Conservation (phyloP, 2,888 invertebrate genomes). For the Drepana falcataria region DNA sequence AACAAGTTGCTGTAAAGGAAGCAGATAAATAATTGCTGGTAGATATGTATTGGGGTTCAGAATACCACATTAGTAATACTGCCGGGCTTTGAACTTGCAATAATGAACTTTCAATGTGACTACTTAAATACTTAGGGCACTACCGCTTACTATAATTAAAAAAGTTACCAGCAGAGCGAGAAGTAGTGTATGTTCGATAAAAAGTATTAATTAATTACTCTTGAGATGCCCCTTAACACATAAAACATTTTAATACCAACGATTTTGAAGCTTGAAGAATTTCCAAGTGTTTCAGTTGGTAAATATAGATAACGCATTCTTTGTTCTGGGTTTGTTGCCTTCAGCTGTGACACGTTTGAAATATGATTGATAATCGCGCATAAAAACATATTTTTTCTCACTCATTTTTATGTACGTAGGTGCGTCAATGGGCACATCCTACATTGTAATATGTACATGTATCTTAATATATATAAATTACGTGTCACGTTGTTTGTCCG, state of each 20-base stretch:
- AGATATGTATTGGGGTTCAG: no score
- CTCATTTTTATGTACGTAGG: neutral
- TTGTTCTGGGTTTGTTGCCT: slow-evolving; percentile 44
- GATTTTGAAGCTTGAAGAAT: slow-evolving; percentile 47
- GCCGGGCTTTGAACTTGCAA: no score
- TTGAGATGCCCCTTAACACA: slow-evolving; percentile 18
- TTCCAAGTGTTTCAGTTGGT: slow-evolving; percentile 43
- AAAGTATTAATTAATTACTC: neutral
- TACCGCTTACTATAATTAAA: no score
- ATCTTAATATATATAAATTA: neutral
- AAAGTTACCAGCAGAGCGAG: no score
- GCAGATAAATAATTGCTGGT: no score
- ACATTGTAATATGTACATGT: no score
- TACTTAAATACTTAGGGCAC: no score
- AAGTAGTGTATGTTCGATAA: no score
- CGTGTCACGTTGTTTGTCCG: neutral
- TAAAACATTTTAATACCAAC: slow-evolving; percentile 26
- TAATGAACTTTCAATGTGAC: no score
- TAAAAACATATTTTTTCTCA: slow-evolving; percentile 11
- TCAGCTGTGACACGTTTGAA: slow-evolving; percentile 40
- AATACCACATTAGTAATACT: no score
- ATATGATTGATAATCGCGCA: slow-evolving; percentile 52
- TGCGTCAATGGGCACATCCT: neutral
- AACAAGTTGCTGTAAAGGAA: no score
- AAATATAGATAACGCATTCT: slow-evolving; percentile 67